Evolutionary conservation across 2,797 vertebrate genomes (phyloP).

Genomic region (Microcaecilia unicolor): DNA sequence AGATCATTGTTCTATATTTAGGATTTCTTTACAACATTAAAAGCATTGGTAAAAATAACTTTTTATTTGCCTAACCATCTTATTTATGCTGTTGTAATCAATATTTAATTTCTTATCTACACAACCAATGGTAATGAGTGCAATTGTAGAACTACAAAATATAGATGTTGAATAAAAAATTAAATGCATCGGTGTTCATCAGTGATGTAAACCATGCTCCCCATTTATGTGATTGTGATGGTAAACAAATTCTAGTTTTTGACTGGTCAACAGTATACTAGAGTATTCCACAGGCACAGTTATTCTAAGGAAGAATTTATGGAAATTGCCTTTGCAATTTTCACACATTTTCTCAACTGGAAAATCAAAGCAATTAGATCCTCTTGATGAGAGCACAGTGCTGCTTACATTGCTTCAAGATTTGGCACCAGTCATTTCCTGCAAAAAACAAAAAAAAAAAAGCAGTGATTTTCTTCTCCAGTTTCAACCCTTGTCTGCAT

Average conservation of each 20-base stretch:
- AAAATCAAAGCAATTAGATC: conserved; percentile 20
- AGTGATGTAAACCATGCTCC: not conserved
- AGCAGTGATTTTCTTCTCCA: too few species aligned
- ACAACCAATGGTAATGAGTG: conserved; percentile 9
- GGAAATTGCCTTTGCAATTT: not conserved
- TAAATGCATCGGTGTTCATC: not conserved
- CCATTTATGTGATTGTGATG: not conserved
- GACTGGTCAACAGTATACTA: conserved; percentile 2
- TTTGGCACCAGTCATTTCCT: too few species aligned
- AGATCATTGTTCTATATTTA: too few species aligned
- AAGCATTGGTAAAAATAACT: too few species aligned
- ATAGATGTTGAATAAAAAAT: conserved; percentile 17
- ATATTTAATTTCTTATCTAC: too few species aligned
- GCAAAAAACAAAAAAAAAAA: too few species aligned
- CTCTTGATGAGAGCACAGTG: not conserved
- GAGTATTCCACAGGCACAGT: not conserved
- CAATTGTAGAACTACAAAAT: not conserved
- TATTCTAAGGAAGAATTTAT: conserved; percentile 10
- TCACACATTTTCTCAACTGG: not conserved
- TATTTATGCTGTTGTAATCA: too few species aligned
- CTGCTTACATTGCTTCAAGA: not conserved
- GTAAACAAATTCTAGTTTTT: conserved; percentile 9
- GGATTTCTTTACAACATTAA: too few species aligned
- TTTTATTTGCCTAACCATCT: too few species aligned
- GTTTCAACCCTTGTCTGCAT: too few species aligned